Evolutionary conservation across 2,113 vertebrate genomes (phyloP).

Genomic region (Microtus richardsoni): DNA sequence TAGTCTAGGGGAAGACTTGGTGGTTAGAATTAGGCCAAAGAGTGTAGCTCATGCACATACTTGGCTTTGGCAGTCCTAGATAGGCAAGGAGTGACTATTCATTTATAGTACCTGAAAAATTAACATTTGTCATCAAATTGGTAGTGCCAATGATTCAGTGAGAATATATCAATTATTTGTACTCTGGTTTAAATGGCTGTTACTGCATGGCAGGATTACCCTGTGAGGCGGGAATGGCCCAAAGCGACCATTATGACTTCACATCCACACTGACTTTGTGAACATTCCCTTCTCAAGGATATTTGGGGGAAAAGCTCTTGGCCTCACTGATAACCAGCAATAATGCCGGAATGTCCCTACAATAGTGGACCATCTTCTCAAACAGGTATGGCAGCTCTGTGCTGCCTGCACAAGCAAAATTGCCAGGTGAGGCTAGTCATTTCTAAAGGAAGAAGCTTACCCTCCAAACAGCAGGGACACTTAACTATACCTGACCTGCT

Average conservation of each 20-base stretch:
- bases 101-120: not conserved
- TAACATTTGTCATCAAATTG: not conserved
- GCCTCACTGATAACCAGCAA: not conserved
- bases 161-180: too few species aligned
- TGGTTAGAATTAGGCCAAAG: not conserved
- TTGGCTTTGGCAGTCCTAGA: rapidly evolving
- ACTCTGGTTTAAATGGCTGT: not conserved
- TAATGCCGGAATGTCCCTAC: not conserved
- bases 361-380: not conserved
- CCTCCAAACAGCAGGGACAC: not conserved
- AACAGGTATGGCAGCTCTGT: not conserved
- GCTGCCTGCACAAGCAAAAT: not conserved
- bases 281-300: not conserved
- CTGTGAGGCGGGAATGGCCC: too few species aligned
- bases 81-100: not conserved
- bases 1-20: rapidly evolving
- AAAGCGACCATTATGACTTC: not conserved
- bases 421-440: not conserved
- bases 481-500: not conserved
- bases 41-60: rapidly evolving
- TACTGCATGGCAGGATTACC: not conserved
- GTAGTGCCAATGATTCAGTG: not conserved
- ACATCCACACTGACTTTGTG: not conserved
- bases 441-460: not conserved
- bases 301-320: not conserved